Evolutionary conservation across 1,140 invertebrate species (phyloP).

Genomic region (Leptinotarsa texana): DNA sequence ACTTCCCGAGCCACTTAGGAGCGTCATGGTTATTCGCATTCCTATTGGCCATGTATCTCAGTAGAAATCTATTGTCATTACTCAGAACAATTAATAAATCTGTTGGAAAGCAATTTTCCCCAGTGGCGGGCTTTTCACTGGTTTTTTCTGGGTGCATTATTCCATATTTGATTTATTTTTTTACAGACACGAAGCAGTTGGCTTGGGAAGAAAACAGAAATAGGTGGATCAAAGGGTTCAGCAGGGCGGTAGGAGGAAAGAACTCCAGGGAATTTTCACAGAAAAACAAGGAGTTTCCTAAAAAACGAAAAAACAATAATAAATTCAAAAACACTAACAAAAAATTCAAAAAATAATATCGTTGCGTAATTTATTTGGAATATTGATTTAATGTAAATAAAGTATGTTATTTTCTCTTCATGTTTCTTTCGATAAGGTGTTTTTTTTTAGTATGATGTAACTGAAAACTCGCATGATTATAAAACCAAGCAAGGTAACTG

Average conservation of each 20-base stretch:
- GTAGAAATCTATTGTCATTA: no score
- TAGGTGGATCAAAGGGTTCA: slow-evolving; percentile 50
- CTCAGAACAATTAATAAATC: no score
- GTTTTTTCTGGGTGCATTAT: no score
- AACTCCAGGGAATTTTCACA: slow-evolving; percentile 11
- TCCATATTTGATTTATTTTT: slow-evolving; percentile 13
- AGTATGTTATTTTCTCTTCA: not conserved
- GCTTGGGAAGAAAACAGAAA: slow-evolving; percentile 53
- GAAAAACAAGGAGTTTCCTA: slow-evolving; percentile 10
- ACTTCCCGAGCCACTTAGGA: no score
- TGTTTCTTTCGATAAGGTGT: no score
- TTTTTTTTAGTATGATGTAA: not conserved
- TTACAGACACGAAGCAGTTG: slow-evolving; percentile 51
- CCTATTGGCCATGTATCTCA: no score
- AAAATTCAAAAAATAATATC: not conserved
- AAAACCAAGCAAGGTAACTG: no score
- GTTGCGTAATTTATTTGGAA: no score
- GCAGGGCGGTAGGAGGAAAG: slow-evolving; percentile 40
- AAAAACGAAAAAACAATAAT: slow-evolving; percentile 16
- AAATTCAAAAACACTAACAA: not conserved
- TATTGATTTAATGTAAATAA: not conserved
- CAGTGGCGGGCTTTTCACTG: no score
- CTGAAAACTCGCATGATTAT: no score
- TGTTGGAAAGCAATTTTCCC: no score
- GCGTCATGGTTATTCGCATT: no score